Percentiles rank a stretch among this genome's conserved stretches.
Evolutionary conservation across 2,888 invertebrate genomes (phyloP).

Genomic region (Ischnura elegans): DNA sequence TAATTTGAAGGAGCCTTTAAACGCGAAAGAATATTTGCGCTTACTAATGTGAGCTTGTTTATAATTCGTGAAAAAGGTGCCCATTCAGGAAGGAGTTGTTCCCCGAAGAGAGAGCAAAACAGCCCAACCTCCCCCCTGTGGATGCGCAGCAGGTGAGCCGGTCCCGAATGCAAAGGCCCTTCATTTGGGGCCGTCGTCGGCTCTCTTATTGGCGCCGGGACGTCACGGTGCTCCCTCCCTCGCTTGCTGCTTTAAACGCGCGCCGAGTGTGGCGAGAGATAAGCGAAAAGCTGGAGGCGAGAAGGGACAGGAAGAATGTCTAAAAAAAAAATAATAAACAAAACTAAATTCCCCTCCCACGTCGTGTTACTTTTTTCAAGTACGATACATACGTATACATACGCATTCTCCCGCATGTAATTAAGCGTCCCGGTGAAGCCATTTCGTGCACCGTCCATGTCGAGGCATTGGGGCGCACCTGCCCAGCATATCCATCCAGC

Average conservation of each 20-base stretch:
- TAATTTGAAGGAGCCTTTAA: not conserved
- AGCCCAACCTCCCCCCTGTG: not conserved
- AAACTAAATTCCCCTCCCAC: not conserved
- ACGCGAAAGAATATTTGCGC: too few relatives aligned
- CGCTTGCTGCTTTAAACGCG: not conserved
- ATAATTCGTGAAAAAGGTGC: too few relatives aligned
- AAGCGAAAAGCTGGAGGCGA: not conserved
- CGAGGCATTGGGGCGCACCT: not conserved
- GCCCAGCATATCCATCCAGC: not conserved
- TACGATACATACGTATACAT: too few relatives aligned
- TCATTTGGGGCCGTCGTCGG: not conserved
- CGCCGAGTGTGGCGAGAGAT: not conserved
- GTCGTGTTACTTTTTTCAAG: not conserved
- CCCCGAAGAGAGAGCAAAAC: too few relatives aligned
- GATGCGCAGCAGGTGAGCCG: not conserved
- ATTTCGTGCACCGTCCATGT: not conserved
- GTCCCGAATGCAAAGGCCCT: not conserved
- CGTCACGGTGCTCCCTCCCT: not conserved
- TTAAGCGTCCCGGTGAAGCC: slow-evolving; percentile 6
- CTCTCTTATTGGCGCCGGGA: not conserved
- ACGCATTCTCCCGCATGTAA: slow-evolving; percentile 25
- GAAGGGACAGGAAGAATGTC: not conserved
- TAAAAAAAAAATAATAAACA: too few relatives aligned
- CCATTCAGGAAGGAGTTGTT: too few relatives aligned
- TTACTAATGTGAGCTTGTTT: too few relatives aligned